A percentile compares a stretch with the other conserved stretches of the same genome.
Evolutionary conservation across 2,113 vertebrate species (phyloP).

Genomic region (Lamprologus tigripictilis): DNA sequence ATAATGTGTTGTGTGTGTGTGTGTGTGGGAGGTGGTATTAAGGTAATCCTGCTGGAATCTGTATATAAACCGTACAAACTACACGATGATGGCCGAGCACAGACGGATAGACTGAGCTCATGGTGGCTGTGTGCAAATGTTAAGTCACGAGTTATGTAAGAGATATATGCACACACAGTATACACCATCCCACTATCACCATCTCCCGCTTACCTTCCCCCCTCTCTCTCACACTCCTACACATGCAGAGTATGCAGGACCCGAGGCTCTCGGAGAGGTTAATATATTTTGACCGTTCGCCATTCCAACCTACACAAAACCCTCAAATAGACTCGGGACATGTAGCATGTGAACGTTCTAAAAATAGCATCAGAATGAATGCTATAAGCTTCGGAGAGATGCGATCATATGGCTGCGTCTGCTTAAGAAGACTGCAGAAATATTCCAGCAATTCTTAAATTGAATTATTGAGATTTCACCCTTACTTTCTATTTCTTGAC

Average conservation of each 20-base stretch:
- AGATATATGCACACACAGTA: neutral
- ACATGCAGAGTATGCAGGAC: constrained; percentile 2
- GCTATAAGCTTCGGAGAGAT: neutral
- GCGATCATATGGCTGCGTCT: neutral
- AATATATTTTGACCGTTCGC: constrained; percentile 23
- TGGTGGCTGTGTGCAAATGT: neutral
- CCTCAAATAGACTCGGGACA: constrained; percentile 28
- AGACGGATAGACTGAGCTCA: neutral
- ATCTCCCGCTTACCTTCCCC: neutral
- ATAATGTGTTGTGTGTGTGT: neutral
- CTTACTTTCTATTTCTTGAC: neutral
- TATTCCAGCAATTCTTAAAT: neutral
- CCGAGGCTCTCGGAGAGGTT: constrained; percentile 25
- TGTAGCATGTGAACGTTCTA: neutral
- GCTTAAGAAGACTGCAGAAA: neutral
- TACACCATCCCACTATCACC: constrained; percentile 1
- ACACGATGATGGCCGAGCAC: neutral
- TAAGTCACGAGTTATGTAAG: constrained; percentile 43
- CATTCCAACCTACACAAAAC: constrained; percentile 26
- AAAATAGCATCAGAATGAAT: neutral
- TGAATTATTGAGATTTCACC: neutral
- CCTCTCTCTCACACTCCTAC: constrained; percentile 23
- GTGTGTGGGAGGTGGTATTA: neutral
- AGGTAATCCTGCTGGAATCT: constrained; percentile 36
- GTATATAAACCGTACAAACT: neutral